A percentile compares a stretch with the other conserved stretches of the same genome.
Evolutionary conservation across 1,140 invertebrate species (phyloP).

Genomic region (Sarcophaga bullata): DNA sequence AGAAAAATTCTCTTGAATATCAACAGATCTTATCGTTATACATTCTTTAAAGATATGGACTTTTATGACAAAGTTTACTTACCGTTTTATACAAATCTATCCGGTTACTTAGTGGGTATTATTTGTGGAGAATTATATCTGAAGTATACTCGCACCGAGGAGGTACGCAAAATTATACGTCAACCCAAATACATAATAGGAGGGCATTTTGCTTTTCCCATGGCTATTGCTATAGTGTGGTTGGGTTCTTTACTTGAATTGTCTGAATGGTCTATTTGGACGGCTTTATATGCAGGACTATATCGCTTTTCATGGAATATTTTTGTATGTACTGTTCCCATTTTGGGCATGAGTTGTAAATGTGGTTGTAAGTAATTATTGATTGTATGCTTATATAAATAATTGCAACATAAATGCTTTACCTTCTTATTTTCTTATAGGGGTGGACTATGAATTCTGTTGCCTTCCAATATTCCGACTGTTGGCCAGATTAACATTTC

Average conservation of each 20-base stretch:
- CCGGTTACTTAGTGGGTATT: neutral
- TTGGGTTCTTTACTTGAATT: neutral
- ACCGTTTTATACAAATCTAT: neutral
- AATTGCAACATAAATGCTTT: no score
- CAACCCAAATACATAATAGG: neutral
- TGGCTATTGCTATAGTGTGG: neutral
- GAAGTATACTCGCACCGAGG: neutral
- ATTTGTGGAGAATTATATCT: slow-evolving; percentile 17
- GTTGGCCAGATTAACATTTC: slow-evolving; percentile 57
- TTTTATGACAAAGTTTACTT: neutral
- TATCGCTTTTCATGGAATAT: neutral
- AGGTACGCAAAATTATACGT: neutral
- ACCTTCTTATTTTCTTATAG: slow-evolving; percentile 45
- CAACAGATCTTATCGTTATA: slow-evolving; percentile 13
- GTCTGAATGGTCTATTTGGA: neutral
- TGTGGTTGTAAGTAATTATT: slow-evolving; percentile 10
- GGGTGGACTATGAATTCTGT: slow-evolving; percentile 53
- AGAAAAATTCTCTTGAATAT: neutral
- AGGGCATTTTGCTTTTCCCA: no score
- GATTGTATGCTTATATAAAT: no score
- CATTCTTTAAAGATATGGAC: neutral
- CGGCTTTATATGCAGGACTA: slow-evolving; percentile 18
- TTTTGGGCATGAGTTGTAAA: neutral
- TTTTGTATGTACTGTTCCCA: neutral
- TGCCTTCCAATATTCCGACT: slow-evolving; percentile 52